Evolutionary conservation across 2,797 vertebrate species (phyloP).

Genomic region (Telmatherina bonti): DNA sequence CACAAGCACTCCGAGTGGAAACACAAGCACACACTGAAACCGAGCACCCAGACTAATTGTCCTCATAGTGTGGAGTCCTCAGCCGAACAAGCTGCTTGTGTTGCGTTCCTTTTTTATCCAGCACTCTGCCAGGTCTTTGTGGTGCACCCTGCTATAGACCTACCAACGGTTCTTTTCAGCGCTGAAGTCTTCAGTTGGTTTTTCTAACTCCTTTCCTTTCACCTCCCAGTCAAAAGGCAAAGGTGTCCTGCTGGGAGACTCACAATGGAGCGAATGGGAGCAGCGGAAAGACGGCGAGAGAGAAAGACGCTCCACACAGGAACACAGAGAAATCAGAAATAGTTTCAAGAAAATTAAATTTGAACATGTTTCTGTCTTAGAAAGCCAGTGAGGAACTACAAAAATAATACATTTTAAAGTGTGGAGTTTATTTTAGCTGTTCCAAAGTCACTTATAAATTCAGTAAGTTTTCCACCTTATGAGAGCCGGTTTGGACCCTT

Average conservation of each 20-base stretch:
- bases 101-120: slow-evolving; percentile 64
- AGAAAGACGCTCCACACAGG: slow-evolving; percentile 9
- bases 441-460: too few species aligned
- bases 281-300: slow-evolving; percentile 8
- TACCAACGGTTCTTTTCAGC: slow-evolving; percentile 68
- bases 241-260: slow-evolving; percentile 57
- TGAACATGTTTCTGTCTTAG: background rate
- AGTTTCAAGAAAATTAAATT: slow-evolving; percentile 12
- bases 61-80: slow-evolving; percentile 55
- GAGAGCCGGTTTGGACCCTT: too few species aligned
- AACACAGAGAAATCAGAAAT: slow-evolving; percentile 11
- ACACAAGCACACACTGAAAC: slow-evolving; percentile 17
- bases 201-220: slow-evolving; percentile 80
- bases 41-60: slow-evolving; percentile 63
- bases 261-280: slow-evolving; percentile 59
- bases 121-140: slow-evolving; percentile 66
- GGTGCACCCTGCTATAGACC: slow-evolving; percentile 46
- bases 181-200: slow-evolving; percentile 72
- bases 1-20: background rate
- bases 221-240: slow-evolving; percentile 82
- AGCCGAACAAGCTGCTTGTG: slow-evolving; percentile 72
- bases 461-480: too few species aligned
- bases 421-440: too few species aligned
- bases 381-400: too few species aligned
- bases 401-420: too few species aligned